A percentile compares a stretch with the other conserved stretches of the same genome.
phyloP scores from a whole-genome alignment of 2,797 vertebrate species.

The Malurus splendens region DNA sequence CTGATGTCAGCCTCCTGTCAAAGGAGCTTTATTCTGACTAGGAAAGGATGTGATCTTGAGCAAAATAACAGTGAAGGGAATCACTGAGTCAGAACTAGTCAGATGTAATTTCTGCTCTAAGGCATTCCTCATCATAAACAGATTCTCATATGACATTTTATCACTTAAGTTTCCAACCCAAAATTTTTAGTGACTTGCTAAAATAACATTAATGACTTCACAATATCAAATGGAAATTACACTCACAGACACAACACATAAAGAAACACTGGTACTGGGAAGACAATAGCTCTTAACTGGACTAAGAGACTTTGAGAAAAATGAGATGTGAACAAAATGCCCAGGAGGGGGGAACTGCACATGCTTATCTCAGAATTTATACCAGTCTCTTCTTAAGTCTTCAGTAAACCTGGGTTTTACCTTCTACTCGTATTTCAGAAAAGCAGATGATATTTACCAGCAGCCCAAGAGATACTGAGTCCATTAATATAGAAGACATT shows the following conservation, averaged over 20 bases:
- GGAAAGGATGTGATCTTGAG: neutral
- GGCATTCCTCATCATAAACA: neutral
- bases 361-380: neutral
- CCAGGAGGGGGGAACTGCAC: neutral
- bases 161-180: neutral
- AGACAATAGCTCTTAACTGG: neutral
- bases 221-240: neutral
- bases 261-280: neutral
- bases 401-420: neutral
- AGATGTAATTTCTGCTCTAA: neutral
- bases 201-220: neutral
- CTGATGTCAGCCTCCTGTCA: neutral
- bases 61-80: neutral
- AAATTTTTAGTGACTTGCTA: neutral
- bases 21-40: neutral
- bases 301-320: neutral
- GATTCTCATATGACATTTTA: neutral
- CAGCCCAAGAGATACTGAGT: neutral
- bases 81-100: neutral
- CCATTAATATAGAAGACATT: neutral
- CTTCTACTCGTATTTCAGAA: neutral
- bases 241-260: neutral
- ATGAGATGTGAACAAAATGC: neutral
- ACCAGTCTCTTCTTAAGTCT: neutral
- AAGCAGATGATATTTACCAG: neutral